These are phyloP conservation scores for Phrynocephalus vlangalii DNA, from an alignment of 2,797 vertebrate species.

Conservation along the genomic window DNA sequence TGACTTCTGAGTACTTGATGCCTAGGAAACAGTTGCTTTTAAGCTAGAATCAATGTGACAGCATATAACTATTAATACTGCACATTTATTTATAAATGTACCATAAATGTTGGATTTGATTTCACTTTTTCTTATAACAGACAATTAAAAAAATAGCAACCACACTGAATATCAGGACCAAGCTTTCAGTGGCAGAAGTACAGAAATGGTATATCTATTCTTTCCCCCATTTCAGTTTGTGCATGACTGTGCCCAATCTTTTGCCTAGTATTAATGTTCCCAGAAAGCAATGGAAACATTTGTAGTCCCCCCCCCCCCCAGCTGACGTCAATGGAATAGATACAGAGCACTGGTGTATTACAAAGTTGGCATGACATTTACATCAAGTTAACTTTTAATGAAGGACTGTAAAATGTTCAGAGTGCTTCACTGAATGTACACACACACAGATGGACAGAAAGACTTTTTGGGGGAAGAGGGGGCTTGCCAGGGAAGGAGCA, in stretches of 20 bases:
- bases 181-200: too few species aligned
- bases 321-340: not conserved
- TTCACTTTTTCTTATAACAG: too few species aligned
- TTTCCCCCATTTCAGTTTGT: not conserved
- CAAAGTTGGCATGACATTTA: slow-evolving; percentile 20
- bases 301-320: not conserved
- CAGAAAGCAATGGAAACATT: not conserved
- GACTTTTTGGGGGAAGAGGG: not conserved
- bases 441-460: not conserved
- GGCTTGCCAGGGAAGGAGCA: not conserved
- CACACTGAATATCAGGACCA: too few species aligned
- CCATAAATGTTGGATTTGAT: too few species aligned
- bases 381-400: slow-evolving; percentile 2
- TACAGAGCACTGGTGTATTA: not conserved
- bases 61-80: too few species aligned
- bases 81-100: too few species aligned
- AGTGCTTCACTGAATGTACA: not conserved
- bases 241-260: not conserved
- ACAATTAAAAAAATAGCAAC: too few species aligned
- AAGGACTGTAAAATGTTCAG: not conserved
- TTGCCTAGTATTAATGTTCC: not conserved
- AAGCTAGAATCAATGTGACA: too few species aligned
- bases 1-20: too few species aligned
- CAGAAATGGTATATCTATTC: not conserved
- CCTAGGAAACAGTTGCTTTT: too few species aligned